Conservation (phyloP, 2,113 vertebrate species). For the Stegostoma tigrinum region DNA sequence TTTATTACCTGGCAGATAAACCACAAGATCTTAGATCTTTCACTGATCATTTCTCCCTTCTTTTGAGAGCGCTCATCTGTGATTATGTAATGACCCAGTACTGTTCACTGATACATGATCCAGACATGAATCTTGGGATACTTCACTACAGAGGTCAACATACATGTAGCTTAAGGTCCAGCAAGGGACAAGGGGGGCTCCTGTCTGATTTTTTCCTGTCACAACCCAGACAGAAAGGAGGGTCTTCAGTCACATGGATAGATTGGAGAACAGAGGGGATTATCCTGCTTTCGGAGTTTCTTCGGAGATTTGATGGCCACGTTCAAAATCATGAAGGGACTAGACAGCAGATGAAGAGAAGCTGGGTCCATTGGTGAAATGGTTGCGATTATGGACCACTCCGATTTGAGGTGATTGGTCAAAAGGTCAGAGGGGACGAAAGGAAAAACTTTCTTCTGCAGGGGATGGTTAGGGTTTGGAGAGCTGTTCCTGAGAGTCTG, state of each 20-base stretch:
- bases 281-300: background rate
- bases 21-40: background rate
- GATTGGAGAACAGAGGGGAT: background rate
- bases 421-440: background rate
- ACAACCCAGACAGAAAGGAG: background rate
- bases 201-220: background rate
- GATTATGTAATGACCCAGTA: background rate
- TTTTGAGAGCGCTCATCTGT: background rate
- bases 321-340: background rate
- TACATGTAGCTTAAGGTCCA: background rate
- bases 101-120: background rate
- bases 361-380: background rate
- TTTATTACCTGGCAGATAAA: background rate
- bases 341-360: background rate
- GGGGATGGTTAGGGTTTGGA: background rate
- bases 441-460: background rate
- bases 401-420: background rate
- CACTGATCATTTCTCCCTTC: background rate
- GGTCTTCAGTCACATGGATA: too few relatives aligned
- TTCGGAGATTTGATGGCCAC: background rate
- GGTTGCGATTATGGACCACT: background rate
- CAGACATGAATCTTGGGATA: background rate
- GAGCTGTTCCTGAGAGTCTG: too few relatives aligned
- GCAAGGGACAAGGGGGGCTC: background rate
- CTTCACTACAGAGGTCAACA: background rate